Evolutionary conservation across 2,113 vertebrate species (phyloP).

Genomic region (Glareola pratincola): DNA sequence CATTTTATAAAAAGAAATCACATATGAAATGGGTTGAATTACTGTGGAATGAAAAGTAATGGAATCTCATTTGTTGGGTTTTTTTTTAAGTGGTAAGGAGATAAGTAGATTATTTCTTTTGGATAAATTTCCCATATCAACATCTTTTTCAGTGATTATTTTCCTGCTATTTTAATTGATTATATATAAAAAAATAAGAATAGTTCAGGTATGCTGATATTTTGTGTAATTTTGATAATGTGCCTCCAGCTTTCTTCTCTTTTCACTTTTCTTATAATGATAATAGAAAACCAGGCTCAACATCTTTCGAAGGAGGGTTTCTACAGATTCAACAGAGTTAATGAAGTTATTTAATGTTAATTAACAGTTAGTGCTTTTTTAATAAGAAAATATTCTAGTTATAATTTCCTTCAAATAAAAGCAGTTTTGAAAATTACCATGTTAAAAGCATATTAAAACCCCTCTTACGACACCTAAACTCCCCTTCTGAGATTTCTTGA

Average conservation of each 20-base stretch:
- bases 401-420: not conserved
- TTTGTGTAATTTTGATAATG: not conserved
- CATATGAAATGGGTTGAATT: not conserved
- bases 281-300: not conserved
- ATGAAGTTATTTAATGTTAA: not conserved
- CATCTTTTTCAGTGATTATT: not conserved
- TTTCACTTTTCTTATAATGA: not conserved
- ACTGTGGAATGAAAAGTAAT: not conserved
- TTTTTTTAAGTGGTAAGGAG: not conserved
- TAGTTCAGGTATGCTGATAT: not conserved
- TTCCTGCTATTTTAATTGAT: not conserved
- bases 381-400: not conserved
- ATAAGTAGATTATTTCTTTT: not conserved
- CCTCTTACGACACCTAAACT: not conserved
- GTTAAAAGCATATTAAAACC: not conserved
- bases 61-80: not conserved
- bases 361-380: not conserved
- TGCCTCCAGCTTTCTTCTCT: not conserved
- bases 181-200: not conserved
- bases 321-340: not conserved
- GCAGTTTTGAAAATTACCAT: not conserved
- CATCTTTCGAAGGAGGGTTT: not conserved
- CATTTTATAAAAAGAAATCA: constrained; percentile 5
- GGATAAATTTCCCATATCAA: not conserved
- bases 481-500: not conserved